Conservation (phyloP, 2,888 invertebrate genomes). For the Physocephala rufipes region DNA sequence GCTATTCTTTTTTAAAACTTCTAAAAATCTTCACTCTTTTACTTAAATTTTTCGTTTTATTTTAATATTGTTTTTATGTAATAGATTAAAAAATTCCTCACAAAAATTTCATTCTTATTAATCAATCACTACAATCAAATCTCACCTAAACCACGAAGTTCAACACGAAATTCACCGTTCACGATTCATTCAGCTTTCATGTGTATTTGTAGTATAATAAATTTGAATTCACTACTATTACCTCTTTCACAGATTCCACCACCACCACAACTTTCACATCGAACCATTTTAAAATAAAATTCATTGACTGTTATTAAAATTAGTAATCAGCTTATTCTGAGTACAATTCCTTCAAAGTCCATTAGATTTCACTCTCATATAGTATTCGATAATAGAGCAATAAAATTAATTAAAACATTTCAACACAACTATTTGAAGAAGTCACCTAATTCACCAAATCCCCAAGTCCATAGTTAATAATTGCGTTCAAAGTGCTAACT, state of each 20-base stretch:
- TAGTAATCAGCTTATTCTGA: neutral
- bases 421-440: slow-evolving; percentile 33
- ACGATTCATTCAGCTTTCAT: neutral
- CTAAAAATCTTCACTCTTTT: slow-evolving; percentile 15
- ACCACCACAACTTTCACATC: slow-evolving; percentile 2
- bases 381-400: neutral
- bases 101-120: slow-evolving; percentile 17
- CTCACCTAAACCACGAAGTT: slow-evolving; percentile 37
- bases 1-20: neutral
- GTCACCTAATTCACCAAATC: slow-evolving; percentile 1
- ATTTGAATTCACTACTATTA: neutral
- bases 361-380: neutral
- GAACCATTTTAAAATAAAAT: neutral
- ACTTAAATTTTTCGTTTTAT: neutral
- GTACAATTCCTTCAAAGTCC: neutral
- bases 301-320: neutral
- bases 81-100: neutral
- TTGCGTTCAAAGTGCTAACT: slow-evolving; percentile 33
- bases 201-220: neutral
- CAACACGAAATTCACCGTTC: neutral
- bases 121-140: slow-evolving; percentile 19
- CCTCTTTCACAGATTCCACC: no score
- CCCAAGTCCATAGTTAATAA: slow-evolving; percentile 32
- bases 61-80: neutral
- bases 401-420: slow-evolving; percentile 30